These are phyloP conservation scores for Antigone vipio DNA, from an alignment of 2,113 vertebrate species.

Conservation along the genomic window DNA sequence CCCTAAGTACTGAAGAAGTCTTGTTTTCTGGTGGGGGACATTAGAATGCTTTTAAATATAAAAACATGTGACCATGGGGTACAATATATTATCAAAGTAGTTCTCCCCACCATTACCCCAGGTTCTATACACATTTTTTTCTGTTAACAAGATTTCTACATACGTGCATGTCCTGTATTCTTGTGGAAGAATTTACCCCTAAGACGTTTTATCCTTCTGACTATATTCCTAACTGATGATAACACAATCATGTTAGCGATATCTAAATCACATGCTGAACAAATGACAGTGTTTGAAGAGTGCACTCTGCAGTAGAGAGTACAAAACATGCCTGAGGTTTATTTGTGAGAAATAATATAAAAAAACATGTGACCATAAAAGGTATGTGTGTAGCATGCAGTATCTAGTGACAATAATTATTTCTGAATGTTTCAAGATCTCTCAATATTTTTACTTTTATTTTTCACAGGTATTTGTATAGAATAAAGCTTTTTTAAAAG, in stretches of 20 bases:
- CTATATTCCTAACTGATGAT: neutral
- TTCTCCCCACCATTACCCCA: neutral
- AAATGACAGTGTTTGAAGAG: neutral
- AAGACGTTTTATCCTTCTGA: neutral
- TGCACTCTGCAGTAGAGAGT: neutral
- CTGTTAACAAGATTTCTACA: neutral
- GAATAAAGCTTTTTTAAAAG: neutral
- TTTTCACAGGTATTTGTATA: neutral
- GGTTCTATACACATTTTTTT: neutral
- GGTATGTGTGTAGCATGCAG: neutral
- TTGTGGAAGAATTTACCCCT: neutral
- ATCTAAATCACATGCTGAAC: constrained; percentile 8
- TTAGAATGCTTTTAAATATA: neutral
- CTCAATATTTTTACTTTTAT: neutral
- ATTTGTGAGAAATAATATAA: constrained; percentile 11
- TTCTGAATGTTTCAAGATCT: neutral
- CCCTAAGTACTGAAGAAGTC: neutral
- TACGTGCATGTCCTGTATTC: neutral
- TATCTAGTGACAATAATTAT: neutral
- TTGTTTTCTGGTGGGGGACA: neutral
- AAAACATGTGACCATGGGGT: neutral
- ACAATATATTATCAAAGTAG: neutral
- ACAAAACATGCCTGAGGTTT: constrained; percentile 23
- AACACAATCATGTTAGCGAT: neutral
- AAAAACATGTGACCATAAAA: neutral